Base-by-base conservation (phyloP, 2,113 vertebrate species). In the Hemicordylus capensis region DNA sequence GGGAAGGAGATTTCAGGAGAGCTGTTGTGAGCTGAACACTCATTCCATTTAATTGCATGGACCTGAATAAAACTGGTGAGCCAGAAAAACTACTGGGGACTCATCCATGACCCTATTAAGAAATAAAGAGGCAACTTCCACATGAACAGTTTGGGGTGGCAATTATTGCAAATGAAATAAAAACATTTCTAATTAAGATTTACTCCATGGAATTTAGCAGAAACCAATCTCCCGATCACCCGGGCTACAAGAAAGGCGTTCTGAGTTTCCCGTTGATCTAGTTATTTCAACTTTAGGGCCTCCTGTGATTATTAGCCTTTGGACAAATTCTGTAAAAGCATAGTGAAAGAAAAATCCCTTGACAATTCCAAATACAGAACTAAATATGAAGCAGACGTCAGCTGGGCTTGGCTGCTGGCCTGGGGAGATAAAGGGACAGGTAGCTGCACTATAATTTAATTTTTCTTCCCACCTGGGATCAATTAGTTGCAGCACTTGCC, bases 1-100 rank as follows among this genome's bases (percentile, higher is more conserved):
- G 83, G n/a, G 84, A 85, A 91, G 79, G 81, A 90, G 88, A 69
- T 92, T 88, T 80, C n/a, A 78, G 76, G 73, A 94, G 61, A 90
- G 81, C 28, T 85, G 2, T 39, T 86, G 83, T 81, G 91, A 70
- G 61, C 48, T 83, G 90, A 91, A 89, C 84, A 93, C 83, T 63
- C 17, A 48, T n/a, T 19, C 4, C 15, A 81, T 72, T 90, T 84
- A 58, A 87, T 85, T 88, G 75, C 54, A 85, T 80, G 84, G 75
- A 72, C 54, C 20, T 59, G 54, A 80, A 89, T 82, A 83, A 87
- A 69, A 83, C 59, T 77, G 66, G 3, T 70, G 28, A 74, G 56
- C 28, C 6, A 69, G 69, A 4, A 75, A 81, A 82, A 37, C 64
- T 22, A 70, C 19, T n/a, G 24, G 56, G 48, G 42, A 76, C n/a